These are phyloP conservation scores for Neodontobutis hainanensis DNA, from an alignment of 2,113 vertebrate genomes.

Conservation along the genomic window DNA sequence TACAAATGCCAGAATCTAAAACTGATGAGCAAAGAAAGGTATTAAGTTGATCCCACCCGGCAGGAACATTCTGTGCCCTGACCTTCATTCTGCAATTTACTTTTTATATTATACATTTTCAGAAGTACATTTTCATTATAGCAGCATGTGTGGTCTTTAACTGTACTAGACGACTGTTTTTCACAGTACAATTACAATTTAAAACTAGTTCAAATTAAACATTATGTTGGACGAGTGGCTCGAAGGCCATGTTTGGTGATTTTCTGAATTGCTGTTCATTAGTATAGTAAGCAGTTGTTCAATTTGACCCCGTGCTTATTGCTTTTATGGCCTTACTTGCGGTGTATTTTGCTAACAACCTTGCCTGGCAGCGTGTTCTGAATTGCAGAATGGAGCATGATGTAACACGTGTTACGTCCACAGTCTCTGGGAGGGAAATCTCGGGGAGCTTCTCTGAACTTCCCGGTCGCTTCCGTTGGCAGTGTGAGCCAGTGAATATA, in stretches of 20 bases:
- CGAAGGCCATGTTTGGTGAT: not conserved
- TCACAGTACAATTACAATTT: not conserved
- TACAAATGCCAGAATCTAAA: too few species aligned
- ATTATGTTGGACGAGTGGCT: not conserved
- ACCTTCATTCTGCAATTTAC: constrained; percentile 4
- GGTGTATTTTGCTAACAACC: not conserved
- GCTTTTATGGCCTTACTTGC: not conserved
- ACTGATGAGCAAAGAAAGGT: not conserved
- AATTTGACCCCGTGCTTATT: not conserved
- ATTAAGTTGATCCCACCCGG: not conserved
- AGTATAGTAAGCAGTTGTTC: not conserved
- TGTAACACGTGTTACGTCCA: not conserved
- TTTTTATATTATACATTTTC: not conserved
- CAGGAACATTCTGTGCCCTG: not conserved
- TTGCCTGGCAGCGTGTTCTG: not conserved
- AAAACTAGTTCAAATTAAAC: not conserved
- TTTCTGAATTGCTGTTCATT: not conserved
- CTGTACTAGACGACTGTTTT: not conserved
- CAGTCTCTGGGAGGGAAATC: not conserved
- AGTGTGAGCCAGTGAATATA: constrained; percentile 42
- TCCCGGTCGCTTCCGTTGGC: constrained; percentile 24
- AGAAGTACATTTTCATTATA: not conserved
- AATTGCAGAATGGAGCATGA: not conserved
- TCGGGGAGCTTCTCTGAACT: constrained; percentile 41
- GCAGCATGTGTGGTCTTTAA: not conserved